phyloP scores from a whole-genome alignment of 2,797 vertebrate species.

The Chelon labrosus region DNA sequence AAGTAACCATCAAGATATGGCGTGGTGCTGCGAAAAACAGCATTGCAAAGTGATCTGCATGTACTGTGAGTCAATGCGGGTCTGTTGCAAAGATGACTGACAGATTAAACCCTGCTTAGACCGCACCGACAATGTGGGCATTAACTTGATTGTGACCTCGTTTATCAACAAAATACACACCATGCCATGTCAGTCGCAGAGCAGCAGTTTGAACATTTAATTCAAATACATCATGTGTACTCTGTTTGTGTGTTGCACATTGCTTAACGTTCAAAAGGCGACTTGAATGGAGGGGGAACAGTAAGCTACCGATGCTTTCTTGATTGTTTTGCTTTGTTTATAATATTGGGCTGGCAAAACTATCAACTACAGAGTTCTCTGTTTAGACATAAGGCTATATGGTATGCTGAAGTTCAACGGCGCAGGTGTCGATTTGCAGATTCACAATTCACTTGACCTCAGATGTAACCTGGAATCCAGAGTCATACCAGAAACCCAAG shows the following conservation, averaged over 20 bases:
- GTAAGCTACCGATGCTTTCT: not conserved
- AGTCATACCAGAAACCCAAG: slow-evolving; percentile 15
- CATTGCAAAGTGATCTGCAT: not conserved
- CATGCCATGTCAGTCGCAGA: not conserved
- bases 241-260: not conserved
- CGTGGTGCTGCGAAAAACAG: not conserved
- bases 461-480: not conserved
- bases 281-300: not conserved
- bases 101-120: not conserved
- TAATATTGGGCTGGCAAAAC: not conserved
- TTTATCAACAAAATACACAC: not conserved
- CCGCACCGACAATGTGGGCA: not conserved
- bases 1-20: not conserved
- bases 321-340: slow-evolving; percentile 27
- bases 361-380: not conserved
- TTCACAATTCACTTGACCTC: not conserved
- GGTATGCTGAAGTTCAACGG: not conserved
- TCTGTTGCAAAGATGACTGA: not conserved
- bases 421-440: not conserved
- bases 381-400: not conserved
- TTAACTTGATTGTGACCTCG: not conserved
- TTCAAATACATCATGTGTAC: not conserved
- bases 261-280: not conserved
- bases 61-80: not conserved
- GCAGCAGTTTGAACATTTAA: not conserved